These are phyloP conservation scores for Hydrolagus colliei DNA, from an alignment of 2,797 vertebrate genomes.

Conservation along the genomic window DNA sequence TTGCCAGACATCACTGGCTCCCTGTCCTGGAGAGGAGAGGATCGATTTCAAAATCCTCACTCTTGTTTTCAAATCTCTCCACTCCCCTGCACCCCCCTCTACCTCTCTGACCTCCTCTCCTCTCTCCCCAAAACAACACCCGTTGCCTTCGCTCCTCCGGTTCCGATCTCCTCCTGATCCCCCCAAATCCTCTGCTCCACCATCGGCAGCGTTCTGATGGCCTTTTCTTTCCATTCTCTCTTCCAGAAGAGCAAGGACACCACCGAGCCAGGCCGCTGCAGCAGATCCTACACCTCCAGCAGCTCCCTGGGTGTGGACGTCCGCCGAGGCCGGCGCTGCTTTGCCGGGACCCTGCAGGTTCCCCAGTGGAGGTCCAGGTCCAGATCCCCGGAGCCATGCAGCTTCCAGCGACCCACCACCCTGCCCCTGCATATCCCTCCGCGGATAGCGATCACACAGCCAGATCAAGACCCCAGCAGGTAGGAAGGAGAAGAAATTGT, in stretches of 20 bases:
- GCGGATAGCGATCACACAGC: constrained; percentile 69
- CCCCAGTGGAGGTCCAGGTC: constrained; percentile 62
- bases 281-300: constrained; percentile 63
- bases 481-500: not conserved
- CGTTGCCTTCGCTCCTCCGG: no score
- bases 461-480: constrained; percentile 44
- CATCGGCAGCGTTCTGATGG: not conserved
- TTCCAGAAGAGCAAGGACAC: constrained; percentile 49
- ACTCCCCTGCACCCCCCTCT: no score
- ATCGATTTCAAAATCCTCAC: no score
- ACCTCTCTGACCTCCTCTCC: no score
- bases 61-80: no score
- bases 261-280: constrained; percentile 56
- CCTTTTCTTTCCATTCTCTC: constrained; percentile 1
- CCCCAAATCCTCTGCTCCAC: no score
- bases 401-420: constrained; percentile 60
- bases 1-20: no score
- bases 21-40: no score
- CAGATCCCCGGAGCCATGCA: constrained; percentile 59
- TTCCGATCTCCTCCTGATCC: no score
- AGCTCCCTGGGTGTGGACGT: constrained; percentile 66
- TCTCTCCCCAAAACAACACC: no score
- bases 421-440: constrained; percentile 67
- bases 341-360: constrained; percentile 69
- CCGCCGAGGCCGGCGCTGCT: constrained; percentile 56